Percentiles rank a stretch among this genome's conserved stretches.
These are phyloP conservation scores for Cirrhinus molitorella DNA, from an alignment of 2,797 vertebrate genomes.

Conservation along the genomic window DNA sequence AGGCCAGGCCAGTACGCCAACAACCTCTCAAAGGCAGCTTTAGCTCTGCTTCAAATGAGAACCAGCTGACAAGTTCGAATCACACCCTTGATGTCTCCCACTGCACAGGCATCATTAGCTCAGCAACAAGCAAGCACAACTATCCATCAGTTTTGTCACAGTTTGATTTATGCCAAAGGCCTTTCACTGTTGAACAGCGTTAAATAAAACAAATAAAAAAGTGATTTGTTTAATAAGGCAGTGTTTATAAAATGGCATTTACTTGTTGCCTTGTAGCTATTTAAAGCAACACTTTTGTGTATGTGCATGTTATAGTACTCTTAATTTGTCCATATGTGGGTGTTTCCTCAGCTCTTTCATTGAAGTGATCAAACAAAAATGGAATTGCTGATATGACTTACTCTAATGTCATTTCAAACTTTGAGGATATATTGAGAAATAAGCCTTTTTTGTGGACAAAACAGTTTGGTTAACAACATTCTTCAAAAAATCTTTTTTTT, in stretches of 20 bases:
- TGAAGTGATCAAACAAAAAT: no score
- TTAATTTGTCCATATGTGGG: no score
- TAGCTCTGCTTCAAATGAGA: constrained; percentile 32
- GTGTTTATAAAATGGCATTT: not conserved
- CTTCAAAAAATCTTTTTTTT: not conserved
- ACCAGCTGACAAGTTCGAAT: constrained; percentile 39
- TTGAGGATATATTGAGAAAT: no score
- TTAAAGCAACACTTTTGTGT: not conserved
- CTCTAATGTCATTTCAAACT: no score
- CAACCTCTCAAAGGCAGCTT: constrained; percentile 16
- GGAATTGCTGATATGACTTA: no score
- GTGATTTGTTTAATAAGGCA: not conserved
- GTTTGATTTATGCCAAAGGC: not conserved
- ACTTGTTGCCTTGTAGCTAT: not conserved
- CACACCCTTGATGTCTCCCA: constrained; percentile 17
- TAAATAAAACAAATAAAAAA: not conserved
- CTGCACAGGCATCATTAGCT: constrained; percentile 10
- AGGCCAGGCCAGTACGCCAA: constrained; percentile 14
- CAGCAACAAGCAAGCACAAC: constrained; percentile 5
- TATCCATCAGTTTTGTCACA: not conserved
- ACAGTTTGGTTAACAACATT: no score
- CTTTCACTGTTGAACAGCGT: not conserved
- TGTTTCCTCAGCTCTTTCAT: no score
- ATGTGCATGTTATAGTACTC: no score
- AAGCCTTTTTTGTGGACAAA: no score